Evolutionary conservation across 2,113 vertebrate species (phyloP).

Genomic region (Mugil cephalus): DNA sequence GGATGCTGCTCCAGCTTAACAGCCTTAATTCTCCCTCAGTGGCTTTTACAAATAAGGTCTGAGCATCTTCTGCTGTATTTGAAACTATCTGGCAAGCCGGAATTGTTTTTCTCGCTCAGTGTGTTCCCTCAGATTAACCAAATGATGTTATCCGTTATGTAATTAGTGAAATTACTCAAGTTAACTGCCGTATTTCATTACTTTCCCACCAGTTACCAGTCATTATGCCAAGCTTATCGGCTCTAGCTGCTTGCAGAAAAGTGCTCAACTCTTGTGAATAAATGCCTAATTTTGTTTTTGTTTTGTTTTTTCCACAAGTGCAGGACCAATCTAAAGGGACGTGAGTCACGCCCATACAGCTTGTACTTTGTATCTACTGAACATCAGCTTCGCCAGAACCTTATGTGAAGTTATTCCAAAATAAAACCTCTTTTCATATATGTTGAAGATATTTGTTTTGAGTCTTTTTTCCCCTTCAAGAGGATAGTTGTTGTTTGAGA

Average conservation of each 20-base stretch:
- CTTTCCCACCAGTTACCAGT: neutral
- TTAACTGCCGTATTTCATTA: neutral
- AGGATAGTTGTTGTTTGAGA: neutral
- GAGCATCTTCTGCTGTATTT: no score
- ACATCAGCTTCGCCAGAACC: neutral
- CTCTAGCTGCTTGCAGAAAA: neutral
- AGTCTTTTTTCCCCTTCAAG: no score
- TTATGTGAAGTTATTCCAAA: constrained; percentile 10
- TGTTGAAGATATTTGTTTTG: neutral
- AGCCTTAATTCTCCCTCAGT: neutral
- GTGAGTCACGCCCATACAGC: neutral
- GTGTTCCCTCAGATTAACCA: no score
- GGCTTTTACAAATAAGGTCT: neutral
- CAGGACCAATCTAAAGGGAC: constrained; percentile 20
- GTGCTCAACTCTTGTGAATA: neutral
- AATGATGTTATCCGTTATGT: no score
- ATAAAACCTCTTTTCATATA: constrained; percentile 21
- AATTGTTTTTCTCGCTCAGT: no score
- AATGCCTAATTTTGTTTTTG: neutral
- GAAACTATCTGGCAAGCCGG: no score
- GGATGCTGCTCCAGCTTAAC: no score
- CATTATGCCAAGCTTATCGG: neutral
- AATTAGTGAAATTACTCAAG: neutral
- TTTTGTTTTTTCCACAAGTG: neutral
- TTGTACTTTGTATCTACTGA: neutral